Conservation (phyloP, 2,113 vertebrate genomes). For the Anguilla japonica region DNA sequence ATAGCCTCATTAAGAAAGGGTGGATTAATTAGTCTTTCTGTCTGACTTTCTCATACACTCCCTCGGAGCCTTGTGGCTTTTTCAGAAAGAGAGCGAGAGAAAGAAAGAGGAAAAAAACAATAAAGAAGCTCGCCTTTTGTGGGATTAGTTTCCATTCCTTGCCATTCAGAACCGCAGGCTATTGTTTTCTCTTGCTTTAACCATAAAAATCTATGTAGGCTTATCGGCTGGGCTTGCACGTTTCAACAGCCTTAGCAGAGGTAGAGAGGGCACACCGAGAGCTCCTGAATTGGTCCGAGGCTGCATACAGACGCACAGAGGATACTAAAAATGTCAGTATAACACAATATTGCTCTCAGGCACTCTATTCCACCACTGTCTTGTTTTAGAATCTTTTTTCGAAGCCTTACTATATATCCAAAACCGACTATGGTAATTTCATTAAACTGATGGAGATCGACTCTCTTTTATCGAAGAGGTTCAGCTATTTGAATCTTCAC, state of each 20-base stretch:
- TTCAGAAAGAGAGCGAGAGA: constrained; percentile 22
- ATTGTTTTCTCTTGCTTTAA: neutral
- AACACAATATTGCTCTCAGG: neutral
- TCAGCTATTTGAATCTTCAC: neutral
- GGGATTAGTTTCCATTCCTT: neutral
- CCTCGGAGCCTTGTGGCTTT: constrained; percentile 26
- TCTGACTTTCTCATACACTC: constrained; percentile 40
- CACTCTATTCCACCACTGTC: too few relatives aligned
- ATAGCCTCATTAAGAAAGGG: constrained; percentile 48
- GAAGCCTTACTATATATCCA: neutral
- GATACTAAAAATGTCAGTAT: neutral
- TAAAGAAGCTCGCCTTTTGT: neutral
- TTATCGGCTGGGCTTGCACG: neutral
- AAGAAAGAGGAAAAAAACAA: neutral
- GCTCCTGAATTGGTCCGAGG: neutral
- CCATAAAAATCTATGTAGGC: constrained; percentile 4
- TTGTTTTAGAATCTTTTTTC: too few relatives aligned
- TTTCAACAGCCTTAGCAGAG: neutral
- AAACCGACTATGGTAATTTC: neutral
- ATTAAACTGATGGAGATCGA: neutral
- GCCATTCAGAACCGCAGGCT: neutral
- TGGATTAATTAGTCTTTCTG: constrained; percentile 52
- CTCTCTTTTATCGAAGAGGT: neutral
- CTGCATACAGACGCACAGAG: neutral
- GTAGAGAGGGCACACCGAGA: neutral